Base-by-base conservation (phyloP, 2,113 vertebrate species). In the Oreochromis aureus region DNA sequence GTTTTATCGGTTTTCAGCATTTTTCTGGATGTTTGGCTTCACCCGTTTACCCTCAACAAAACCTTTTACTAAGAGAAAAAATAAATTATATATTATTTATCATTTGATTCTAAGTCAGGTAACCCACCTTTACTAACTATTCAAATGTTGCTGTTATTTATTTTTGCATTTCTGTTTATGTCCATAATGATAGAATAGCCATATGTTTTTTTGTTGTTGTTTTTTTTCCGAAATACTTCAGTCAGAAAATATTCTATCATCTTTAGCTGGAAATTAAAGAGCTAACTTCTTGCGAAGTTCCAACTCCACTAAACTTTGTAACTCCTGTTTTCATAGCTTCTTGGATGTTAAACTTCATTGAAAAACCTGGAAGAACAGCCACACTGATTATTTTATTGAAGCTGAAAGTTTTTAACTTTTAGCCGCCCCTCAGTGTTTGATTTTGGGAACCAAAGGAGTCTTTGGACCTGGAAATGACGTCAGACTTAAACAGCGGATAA, bases 161-260 rank as follows among this genome's bases (percentile, higher is more conserved):
- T 24, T 71, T 66, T 66, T 66, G 10, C 9, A 12, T 66, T 39
- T 39, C 32, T 36, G 10, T n/a, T 69, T 71, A 15, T 1, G 39
- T 44, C 12, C 36, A 44, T 24, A 24, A 71, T 44, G 3, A 71
- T 9, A 71, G 66, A 41, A 44, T 27, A 71, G 39, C 66, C 39
- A 24, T 44, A 46, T 16, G 13, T 24, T 24, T 24, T 27, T 27
- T 71, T 71, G 61, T 66, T 66, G 2, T 11, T 34, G 18, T 36
- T 41, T 15, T 73, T 73, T 1, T 0, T 9, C 13, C 1, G 0
- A 76, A 19, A 66, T 36, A 19, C 7, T 30, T 59, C 24, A 59
- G 16, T 59, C 56, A 59, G 24, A 59, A 27, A 19, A 19, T 36
- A 19, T 66, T 61, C 58, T 6, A 19, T 63, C 30, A 63, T 34